These are phyloP conservation scores for Echiichthys vipera DNA, from an alignment of 2,797 vertebrate species.

Conservation along the genomic window DNA sequence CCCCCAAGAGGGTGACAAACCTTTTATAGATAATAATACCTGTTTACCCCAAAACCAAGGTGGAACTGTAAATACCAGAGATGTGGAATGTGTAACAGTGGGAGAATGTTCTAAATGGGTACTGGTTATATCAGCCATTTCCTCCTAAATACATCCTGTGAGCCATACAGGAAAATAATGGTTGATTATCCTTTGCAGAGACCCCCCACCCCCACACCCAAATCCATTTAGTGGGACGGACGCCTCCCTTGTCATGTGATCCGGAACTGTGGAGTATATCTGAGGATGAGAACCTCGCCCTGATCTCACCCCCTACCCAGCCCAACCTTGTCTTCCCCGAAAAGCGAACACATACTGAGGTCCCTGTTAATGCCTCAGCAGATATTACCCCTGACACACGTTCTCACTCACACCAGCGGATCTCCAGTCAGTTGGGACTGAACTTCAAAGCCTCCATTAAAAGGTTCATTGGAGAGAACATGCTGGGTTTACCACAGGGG, in stretches of 20 bases:
- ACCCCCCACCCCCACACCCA: not conserved
- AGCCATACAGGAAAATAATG: conserved; percentile 28
- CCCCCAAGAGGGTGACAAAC: conserved; percentile 11
- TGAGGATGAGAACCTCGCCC: conserved; percentile 36
- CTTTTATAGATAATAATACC: conserved; percentile 54
- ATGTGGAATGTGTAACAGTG: conserved; percentile 32
- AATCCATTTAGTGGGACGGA: conserved; percentile 32
- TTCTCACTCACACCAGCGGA: conserved; percentile 54
- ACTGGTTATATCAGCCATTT: conserved; percentile 49
- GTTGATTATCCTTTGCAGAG: conserved; percentile 39
- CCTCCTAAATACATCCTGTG: conserved; percentile 55
- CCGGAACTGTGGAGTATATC: conserved; percentile 43
- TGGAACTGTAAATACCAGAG: conserved; percentile 12
- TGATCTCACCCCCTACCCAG: not conserved
- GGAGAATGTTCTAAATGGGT: conserved; percentile 37
- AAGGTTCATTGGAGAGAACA: conserved; percentile 42
- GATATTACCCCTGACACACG: conserved; percentile 44
- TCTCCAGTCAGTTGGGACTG: conserved; percentile 35
- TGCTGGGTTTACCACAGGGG: conserved; percentile 26
- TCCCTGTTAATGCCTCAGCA: conserved; percentile 23
- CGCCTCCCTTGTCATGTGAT: conserved; percentile 50
- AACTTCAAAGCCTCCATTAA: conserved; percentile 58
- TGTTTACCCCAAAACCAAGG: conserved; percentile 36
- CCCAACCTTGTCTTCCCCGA: not conserved
- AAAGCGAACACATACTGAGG: conserved; percentile 13